These are phyloP conservation scores for Spheniscus humboldti DNA, from an alignment of 2,797 vertebrate genomes.

Conservation along the genomic window DNA sequence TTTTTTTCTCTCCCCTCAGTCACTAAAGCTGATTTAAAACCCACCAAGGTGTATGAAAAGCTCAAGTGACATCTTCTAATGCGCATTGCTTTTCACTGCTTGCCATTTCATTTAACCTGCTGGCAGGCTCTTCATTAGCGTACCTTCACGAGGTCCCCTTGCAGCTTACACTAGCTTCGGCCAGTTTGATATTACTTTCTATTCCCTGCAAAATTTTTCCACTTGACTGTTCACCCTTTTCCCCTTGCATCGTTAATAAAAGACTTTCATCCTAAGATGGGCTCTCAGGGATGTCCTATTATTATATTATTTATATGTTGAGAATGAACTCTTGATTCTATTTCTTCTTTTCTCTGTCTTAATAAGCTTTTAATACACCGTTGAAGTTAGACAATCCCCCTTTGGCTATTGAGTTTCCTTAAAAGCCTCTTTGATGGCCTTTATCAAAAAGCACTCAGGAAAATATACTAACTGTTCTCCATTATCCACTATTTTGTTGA, in stretches of 20 bases:
- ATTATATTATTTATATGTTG: not conserved
- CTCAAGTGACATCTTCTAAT: not conserved
- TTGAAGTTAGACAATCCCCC: not conserved
- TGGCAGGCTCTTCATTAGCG: not conserved
- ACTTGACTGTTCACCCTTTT: not conserved
- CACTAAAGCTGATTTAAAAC: not conserved
- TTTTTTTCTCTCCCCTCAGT: not conserved
- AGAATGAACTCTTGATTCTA: not conserved
- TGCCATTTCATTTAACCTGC: not conserved
- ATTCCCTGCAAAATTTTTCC: not conserved
- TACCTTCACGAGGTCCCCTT: not conserved
- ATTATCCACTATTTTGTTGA: not conserved
- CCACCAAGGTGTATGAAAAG: not conserved
- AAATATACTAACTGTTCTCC: slow-evolving; percentile 11
- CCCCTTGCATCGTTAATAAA: not conserved
- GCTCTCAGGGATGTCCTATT: not conserved
- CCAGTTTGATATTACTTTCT: not conserved
- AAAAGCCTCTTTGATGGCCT: slow-evolving; percentile 46
- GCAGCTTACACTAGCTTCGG: not conserved
- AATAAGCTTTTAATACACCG: slow-evolving; percentile 20
- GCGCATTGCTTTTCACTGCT: not conserved
- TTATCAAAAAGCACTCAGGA: slow-evolving; percentile 31
- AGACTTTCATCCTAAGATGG: not conserved
- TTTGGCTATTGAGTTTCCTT: slow-evolving; percentile 9
- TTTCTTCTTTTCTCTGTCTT: not conserved